Base-by-base conservation (phyloP, 2,888 invertebrate species). In the Fragum whitleyi region DNA sequence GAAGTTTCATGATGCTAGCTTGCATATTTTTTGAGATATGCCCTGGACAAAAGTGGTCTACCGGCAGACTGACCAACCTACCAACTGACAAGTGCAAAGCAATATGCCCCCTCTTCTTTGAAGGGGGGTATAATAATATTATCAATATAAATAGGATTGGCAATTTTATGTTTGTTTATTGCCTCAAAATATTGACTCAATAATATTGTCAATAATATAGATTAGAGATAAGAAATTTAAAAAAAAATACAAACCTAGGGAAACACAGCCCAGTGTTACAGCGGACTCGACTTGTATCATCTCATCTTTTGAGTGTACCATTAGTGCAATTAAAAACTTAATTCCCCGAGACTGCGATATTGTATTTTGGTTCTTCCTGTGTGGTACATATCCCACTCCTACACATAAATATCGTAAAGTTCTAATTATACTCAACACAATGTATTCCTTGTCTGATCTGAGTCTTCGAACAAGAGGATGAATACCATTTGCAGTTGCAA, bases 251-350 rank as follows among this genome's bases (percentile, higher is more conserved):
- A 85, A 81, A 93, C 93, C 92, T 74, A 94, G 85, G 14, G 92
- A 89, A 5, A 92, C 92, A 84, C 90, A 89, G 11, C 91, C 93
- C 29, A 94, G 85, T 1, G 93, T 90, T 67, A 92, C 87, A 3
- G 94, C 94, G 6, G 94, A 87, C 84, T 94, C 94, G 51, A 93
- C 93, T 75, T 93, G 93, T 57, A 94, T 91, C 53, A 89, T 81
- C 80, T 92, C 92, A 79, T 91, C 90, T 69, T 87, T 87, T 0
- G 93, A 92, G 81, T 92, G 91, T 6, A 92, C 90, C 92, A 93
- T 92, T 70, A 94, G 87, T 2, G 92, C 93, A 14, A 93, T 89
- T 0, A 94, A 87, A 59, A 91, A 90, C 76, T 90, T 90, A 53
- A 93, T 89, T 11, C 94, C 94, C 1, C 91, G 87, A 9, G 91